These are phyloP conservation scores for Epinephelus moara DNA, from an alignment of 2,113 vertebrate species.

Conservation along the genomic window DNA sequence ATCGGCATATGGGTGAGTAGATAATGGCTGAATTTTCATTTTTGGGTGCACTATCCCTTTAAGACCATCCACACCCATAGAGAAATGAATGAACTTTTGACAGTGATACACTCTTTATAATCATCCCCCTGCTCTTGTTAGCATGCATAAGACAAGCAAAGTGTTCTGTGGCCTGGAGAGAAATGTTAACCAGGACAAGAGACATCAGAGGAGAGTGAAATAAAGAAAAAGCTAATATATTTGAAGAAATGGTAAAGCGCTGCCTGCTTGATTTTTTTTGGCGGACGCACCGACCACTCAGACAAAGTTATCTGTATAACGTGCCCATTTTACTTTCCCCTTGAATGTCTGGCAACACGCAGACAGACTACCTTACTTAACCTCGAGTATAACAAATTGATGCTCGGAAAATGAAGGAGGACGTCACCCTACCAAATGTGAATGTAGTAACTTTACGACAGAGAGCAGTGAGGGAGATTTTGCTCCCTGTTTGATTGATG, in stretches of 20 bases:
- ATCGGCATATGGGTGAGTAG: no score
- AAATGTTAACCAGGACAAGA: conserved; percentile 35
- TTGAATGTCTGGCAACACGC: conserved; percentile 51
- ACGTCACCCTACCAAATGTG: conserved; percentile 22
- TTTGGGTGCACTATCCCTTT: background rate
- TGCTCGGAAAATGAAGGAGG: conserved; percentile 36
- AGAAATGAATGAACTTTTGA: background rate
- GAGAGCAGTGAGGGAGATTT: conserved; percentile 24
- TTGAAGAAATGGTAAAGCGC: conserved; percentile 1
- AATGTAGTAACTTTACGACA: background rate
- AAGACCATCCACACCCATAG: background rate
- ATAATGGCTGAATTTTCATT: no score
- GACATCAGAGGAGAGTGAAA: conserved; percentile 36
- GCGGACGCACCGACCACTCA: background rate
- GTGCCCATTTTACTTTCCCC: conserved; percentile 28
- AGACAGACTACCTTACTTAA: conserved; percentile 33
- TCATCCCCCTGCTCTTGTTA: conserved; percentile 33
- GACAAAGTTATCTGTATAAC: conserved; percentile 33
- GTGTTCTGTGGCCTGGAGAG: conserved; percentile 15
- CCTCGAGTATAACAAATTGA: conserved; percentile 27
- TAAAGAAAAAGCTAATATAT: conserved; percentile 27
- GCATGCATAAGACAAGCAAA: conserved; percentile 35
- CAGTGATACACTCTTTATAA: background rate
- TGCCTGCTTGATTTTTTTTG: conserved; percentile 14
- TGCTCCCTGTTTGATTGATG: conserved; percentile 26